phyloP scores from a whole-genome alignment of 1,140 invertebrate genomes.

The Diploscapter pachys region DNA sequence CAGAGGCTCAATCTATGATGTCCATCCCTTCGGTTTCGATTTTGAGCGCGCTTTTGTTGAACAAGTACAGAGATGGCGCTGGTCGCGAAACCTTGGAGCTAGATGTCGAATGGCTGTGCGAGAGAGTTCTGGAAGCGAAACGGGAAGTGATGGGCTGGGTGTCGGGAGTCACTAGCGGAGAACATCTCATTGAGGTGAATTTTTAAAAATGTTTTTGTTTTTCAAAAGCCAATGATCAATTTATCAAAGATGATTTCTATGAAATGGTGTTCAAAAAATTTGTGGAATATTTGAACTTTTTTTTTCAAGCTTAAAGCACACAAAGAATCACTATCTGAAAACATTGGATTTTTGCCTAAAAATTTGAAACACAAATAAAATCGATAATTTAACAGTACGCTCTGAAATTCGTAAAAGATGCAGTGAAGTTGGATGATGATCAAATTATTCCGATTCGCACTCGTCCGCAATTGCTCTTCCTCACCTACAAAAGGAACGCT shows the following conservation, averaged over 20 bases:
- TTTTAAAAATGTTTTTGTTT: constrained; percentile 4
- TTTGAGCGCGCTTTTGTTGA: constrained; percentile 1
- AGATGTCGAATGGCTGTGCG: constrained; percentile 33
- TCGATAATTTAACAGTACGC: constrained; percentile 8
- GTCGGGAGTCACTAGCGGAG: constrained; percentile 2
- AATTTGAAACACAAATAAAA: no score
- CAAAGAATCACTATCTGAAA: no score
- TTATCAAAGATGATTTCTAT: constrained; percentile 1
- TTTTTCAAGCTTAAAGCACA: no score
- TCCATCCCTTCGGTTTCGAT: constrained; percentile 19
- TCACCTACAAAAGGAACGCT: constrained; percentile 23
- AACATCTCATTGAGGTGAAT: not conserved
- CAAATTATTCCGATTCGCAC: constrained; percentile 5
- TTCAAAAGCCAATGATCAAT: not conserved
- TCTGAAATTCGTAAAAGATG: constrained; percentile 14
- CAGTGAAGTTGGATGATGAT: constrained; percentile 8
- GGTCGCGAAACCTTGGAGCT: not conserved
- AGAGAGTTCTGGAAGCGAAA: constrained; percentile 12
- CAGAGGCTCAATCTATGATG: constrained; percentile 20
- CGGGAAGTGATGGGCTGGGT: constrained; percentile 17
- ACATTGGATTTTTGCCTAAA: no score
- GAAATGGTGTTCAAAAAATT: no score
- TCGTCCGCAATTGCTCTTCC: constrained; percentile 12
- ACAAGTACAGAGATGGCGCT: constrained; percentile 14
- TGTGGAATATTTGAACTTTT: no score